These are phyloP conservation scores for Steromphala cineraria DNA, from an alignment of 2,888 invertebrate species.

Conservation along the genomic window DNA sequence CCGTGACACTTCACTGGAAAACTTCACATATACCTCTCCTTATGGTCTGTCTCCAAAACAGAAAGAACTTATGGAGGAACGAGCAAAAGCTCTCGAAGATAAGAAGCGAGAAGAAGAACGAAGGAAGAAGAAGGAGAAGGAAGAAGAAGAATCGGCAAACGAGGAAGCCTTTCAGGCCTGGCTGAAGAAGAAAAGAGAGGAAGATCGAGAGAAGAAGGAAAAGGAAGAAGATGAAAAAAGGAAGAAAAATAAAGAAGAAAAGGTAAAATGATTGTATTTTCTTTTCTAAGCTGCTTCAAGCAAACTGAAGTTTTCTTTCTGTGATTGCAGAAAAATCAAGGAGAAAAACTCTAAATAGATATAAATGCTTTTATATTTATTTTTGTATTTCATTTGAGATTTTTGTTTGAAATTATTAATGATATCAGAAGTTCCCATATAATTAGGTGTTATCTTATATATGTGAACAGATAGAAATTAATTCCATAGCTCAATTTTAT, in stretches of 20 bases:
- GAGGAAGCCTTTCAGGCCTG: conserved; percentile 65
- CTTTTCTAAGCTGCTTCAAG: too few species aligned
- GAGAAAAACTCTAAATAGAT: too few species aligned
- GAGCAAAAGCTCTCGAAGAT: conserved; percentile 50
- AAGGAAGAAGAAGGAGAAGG: conserved; percentile 54
- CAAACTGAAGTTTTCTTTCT: too few species aligned
- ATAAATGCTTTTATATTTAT: too few species aligned
- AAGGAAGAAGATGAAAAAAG: conserved; percentile 48
- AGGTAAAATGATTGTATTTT: conserved; percentile 41
- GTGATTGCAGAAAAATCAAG: too few species aligned
- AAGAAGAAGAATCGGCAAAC: conserved; percentile 53
- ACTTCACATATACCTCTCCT: conserved; percentile 66
- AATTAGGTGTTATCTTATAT: too few species aligned
- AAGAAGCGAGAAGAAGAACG: conserved; percentile 54
- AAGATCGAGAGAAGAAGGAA: conserved; percentile 41
- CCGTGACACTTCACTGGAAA: conserved; percentile 36
- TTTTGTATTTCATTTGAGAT: too few species aligned
- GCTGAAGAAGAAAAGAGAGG: conserved; percentile 56
- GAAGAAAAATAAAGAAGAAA: conserved; percentile 46
- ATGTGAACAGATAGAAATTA: too few species aligned
- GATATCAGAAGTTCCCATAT: too few species aligned
- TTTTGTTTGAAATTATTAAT: too few species aligned
- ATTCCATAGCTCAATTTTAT: too few species aligned
- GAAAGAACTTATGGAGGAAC: conserved; percentile 52
- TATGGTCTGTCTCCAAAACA: conserved; percentile 66